A percentile compares a stretch with the other conserved stretches of the same genome.
phyloP scores from a whole-genome alignment of 2,888 invertebrate genomes.

The Apocheima hispidaria region DNA sequence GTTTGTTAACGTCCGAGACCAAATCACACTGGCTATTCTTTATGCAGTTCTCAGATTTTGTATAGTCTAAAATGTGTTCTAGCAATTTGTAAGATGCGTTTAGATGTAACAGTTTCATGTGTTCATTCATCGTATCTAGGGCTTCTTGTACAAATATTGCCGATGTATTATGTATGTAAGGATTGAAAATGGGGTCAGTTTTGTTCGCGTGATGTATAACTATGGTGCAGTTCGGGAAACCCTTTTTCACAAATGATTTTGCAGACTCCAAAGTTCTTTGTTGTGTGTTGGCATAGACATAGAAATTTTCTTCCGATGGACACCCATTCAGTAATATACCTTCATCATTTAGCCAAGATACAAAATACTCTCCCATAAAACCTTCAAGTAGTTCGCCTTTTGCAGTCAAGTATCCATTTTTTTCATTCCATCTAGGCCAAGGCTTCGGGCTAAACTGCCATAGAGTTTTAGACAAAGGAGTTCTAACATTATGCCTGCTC shows the following conservation, averaged over 20 bases:
- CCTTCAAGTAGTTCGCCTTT: slow-evolving; percentile 71
- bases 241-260: slow-evolving; percentile 64
- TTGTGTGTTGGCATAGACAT: slow-evolving; percentile 70
- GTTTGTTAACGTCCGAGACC: slow-evolving; percentile 56
- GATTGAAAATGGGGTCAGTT: slow-evolving; percentile 69
- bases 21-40: slow-evolving; percentile 65
- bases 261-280: slow-evolving; percentile 73
- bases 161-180: slow-evolving; percentile 68
- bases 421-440: slow-evolving; percentile 71
- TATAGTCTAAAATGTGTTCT: slow-evolving; percentile 68
- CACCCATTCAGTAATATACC: slow-evolving; percentile 55
- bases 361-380: slow-evolving; percentile 67
- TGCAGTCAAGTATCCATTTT: slow-evolving; percentile 65
- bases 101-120: slow-evolving; percentile 58
- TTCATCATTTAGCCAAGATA: slow-evolving; percentile 58
- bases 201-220: slow-evolving; percentile 60
- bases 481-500: slow-evolving; percentile 72
- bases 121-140: slow-evolving; percentile 58
- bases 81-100: slow-evolving; percentile 60
- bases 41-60: slow-evolving; percentile 65
- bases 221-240: slow-evolving; percentile 69
- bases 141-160: slow-evolving; percentile 58
- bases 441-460: slow-evolving; percentile 58
- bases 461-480: slow-evolving; percentile 67
- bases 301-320: slow-evolving; percentile 64